These are phyloP conservation scores for Mirounga angustirostris DNA, from an alignment of 2,113 vertebrate species.

Conservation along the genomic window DNA sequence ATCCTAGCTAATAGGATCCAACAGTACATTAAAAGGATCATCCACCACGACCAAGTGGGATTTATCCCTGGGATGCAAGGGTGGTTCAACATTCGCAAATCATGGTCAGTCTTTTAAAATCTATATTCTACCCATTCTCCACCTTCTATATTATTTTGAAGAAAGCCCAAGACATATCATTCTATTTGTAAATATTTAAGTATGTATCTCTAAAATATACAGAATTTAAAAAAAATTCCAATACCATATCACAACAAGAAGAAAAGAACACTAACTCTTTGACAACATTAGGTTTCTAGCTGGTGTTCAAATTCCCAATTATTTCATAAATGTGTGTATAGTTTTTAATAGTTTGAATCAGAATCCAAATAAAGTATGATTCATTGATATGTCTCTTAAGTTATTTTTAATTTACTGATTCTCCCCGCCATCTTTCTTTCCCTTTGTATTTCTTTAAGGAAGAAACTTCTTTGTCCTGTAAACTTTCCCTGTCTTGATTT, in stretches of 20 bases:
- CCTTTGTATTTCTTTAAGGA: slow-evolving; percentile 41
- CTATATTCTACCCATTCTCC: not conserved
- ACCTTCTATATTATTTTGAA: not conserved
- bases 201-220: not conserved
- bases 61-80: no score
- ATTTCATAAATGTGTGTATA: not conserved
- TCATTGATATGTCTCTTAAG: not conserved
- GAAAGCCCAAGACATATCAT: not conserved
- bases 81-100: no score
- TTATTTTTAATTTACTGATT: slow-evolving; percentile 12
- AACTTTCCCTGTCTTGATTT: slow-evolving; percentile 3
- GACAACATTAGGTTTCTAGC: not conserved
- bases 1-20: no score
- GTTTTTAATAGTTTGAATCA: not conserved
- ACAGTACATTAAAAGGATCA: no score
- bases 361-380: not conserved
- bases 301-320: not conserved
- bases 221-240: not conserved
- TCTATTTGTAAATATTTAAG: not conserved
- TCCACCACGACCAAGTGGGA: no score
- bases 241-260: not conserved
- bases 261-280: not conserved
- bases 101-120: not conserved
- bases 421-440: not conserved
- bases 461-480: not conserved